Percentiles rank a stretch among this genome's conserved stretches.
Evolutionary conservation across 2,797 vertebrate genomes (phyloP).

Genomic region (Lutjanus argentimaculatus): DNA sequence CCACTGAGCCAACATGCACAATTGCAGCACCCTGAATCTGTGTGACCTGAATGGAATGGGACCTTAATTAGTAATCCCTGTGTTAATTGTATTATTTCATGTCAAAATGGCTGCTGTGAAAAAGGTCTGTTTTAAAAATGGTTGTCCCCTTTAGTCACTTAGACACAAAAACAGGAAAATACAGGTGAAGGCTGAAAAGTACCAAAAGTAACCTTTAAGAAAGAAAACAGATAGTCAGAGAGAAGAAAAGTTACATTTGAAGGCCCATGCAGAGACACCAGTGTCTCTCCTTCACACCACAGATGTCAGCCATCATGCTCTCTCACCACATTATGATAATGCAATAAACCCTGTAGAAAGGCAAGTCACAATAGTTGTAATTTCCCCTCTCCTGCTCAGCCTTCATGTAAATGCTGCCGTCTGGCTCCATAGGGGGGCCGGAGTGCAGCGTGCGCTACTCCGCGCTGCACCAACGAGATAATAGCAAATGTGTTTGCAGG

Average conservation of each 20-base stretch:
- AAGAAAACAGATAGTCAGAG: background rate
- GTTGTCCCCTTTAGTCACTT: too few relatives aligned
- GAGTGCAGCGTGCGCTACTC: constrained; percentile 55
- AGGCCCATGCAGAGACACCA: constrained; percentile 29
- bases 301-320: constrained; percentile 48
- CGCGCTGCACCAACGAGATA: constrained; percentile 76
- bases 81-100: too few relatives aligned
- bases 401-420: constrained; percentile 80
- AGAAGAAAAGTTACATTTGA: constrained; percentile 15
- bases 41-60: too few relatives aligned
- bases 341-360: constrained; percentile 79
- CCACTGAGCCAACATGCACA: too few relatives aligned
- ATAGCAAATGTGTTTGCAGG: constrained; percentile 83
- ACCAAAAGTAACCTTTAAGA: background rate
- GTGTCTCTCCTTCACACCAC: constrained; percentile 36
- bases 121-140: too few relatives aligned
- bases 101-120: too few relatives aligned
- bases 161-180: too few relatives aligned
- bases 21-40: too few relatives aligned
- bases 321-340: constrained; percentile 80
- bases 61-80: too few relatives aligned
- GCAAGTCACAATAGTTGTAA: constrained; percentile 79
- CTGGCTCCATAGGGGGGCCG: constrained; percentile 74
- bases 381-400: constrained; percentile 71
- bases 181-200: too few relatives aligned